A percentile compares a stretch with the other conserved stretches of the same genome.
phyloP scores from a whole-genome alignment of 2,888 invertebrate species.

The Ennomos quercinarius region DNA sequence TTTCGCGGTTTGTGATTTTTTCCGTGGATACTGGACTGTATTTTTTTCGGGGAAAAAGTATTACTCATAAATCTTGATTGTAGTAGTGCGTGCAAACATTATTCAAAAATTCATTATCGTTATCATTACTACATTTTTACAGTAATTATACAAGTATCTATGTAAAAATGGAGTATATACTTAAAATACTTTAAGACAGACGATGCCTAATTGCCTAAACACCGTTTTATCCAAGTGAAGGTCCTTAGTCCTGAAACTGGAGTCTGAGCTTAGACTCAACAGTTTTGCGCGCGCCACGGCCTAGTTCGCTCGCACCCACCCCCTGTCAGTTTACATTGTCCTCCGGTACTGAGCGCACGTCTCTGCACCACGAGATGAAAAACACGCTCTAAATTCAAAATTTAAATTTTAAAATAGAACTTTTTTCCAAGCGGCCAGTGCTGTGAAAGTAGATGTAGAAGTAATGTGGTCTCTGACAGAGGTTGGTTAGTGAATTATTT shows the following conservation, averaged over 20 bases:
- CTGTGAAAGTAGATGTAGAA: slow-evolving; percentile 43
- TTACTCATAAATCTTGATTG: too few species aligned
- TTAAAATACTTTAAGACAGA: too few species aligned
- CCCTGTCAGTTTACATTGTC: slow-evolving; percentile 52
- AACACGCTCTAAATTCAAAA: slow-evolving; percentile 52
- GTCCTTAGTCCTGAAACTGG: slow-evolving; percentile 11
- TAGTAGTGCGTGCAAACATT: too few species aligned
- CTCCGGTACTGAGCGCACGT: slow-evolving; percentile 58
- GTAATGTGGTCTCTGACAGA: slow-evolving; percentile 70
- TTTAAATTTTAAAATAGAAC: slow-evolving; percentile 42
- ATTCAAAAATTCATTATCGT: too few species aligned
- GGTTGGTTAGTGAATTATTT: slow-evolving; percentile 60
- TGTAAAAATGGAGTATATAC: too few species aligned
- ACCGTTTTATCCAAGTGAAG: slow-evolving; percentile 7
- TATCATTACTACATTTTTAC: too few species aligned
- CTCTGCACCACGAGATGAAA: slow-evolving; percentile 42
- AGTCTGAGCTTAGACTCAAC: slow-evolving; percentile 57
- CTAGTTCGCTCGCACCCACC: slow-evolving; percentile 50
- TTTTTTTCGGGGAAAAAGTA: too few species aligned
- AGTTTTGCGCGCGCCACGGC: slow-evolving; percentile 79
- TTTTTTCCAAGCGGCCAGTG: slow-evolving; percentile 54
- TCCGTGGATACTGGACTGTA: too few species aligned
- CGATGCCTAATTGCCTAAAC: too few species aligned
- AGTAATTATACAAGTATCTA: too few species aligned
- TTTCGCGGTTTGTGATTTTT: too few species aligned